Evolutionary conservation across 35 echinoderm and acorn worm genomes (phyloP).

Genomic region (Chiridota heheva): DNA sequence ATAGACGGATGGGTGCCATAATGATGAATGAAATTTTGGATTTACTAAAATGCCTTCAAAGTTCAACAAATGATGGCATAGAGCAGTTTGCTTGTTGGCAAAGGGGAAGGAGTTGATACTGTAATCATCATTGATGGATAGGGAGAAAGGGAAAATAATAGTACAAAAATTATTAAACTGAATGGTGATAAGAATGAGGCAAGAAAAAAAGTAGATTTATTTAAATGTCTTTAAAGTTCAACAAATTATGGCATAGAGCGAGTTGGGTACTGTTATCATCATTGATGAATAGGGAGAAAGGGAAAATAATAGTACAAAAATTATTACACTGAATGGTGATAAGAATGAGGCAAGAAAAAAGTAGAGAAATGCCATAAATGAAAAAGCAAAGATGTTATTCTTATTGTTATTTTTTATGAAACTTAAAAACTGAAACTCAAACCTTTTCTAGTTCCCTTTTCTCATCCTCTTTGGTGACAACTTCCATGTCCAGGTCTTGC

Average conservation of each 20-base stretch:
- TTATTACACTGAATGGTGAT: not conserved
- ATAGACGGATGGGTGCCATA: not conserved
- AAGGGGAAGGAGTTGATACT: too few relatives aligned
- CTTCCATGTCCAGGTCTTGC: slow-evolving; percentile 23
- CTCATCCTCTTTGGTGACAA: slow-evolving; percentile 21
- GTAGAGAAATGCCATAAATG: not conserved
- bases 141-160: too few relatives aligned
- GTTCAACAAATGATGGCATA: too few relatives aligned
- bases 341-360: not conserved
- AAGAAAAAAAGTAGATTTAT: not conserved
- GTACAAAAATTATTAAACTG: not conserved
- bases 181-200: not conserved
- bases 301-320: too few relatives aligned
- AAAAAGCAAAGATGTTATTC: not conserved
- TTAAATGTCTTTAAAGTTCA: not conserved
- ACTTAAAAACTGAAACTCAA: not conserved
- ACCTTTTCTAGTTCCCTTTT: slow-evolving; percentile 68
- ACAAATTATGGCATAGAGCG: too few relatives aligned
- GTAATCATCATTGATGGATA: too few relatives aligned
- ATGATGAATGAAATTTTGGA: not conserved
- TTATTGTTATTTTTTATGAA: not conserved
- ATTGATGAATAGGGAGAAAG: too few relatives aligned
- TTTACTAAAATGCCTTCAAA: not conserved
- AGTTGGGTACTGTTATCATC: too few relatives aligned
- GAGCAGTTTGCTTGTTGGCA: too few relatives aligned